Conservation (phyloP, 2,888 invertebrate genomes). For the Timema podura region DNA sequence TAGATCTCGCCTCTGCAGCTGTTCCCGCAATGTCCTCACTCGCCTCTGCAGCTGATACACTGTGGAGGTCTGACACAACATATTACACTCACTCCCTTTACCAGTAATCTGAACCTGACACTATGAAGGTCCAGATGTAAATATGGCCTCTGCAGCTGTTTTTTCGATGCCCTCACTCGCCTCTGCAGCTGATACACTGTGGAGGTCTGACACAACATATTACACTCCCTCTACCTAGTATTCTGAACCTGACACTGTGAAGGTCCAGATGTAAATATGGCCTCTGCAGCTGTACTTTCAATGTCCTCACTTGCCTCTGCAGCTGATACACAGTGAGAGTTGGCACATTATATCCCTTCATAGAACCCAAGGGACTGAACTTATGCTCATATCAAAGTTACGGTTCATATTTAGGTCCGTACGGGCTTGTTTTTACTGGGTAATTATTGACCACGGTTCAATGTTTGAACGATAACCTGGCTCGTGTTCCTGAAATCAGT, state of each 20-base stretch:
- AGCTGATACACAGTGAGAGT: constrained; percentile 83
- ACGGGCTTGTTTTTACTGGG: no score
- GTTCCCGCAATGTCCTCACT: constrained; percentile 80
- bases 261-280: constrained; percentile 89
- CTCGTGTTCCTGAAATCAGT: no score
- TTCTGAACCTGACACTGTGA: constrained; percentile 76
- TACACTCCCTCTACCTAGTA: constrained; percentile 70
- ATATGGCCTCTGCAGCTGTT: constrained; percentile 88
- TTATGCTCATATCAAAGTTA: no score
- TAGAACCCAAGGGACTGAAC: no score
- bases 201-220: constrained; percentile 63
- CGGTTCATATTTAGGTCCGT: no score
- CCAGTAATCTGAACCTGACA: constrained; percentile 80
- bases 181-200: constrained; percentile 88
- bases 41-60: constrained; percentile 86
- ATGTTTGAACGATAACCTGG: no score
- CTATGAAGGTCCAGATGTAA: constrained; percentile 84
- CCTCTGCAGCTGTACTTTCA: constrained; percentile 86
- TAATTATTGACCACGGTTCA: no score
- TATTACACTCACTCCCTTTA: constrained; percentile 63
- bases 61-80: constrained; percentile 65
- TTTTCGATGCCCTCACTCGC: constrained; percentile 76
- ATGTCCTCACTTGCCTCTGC: constrained; percentile 77
- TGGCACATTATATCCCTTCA: no score
- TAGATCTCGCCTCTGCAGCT: constrained; percentile 85